A percentile compares a stretch with the other conserved stretches of the same genome.
Evolutionary conservation across 2,888 invertebrate species (phyloP).

Genomic region (Hoplodrina ambigua): DNA sequence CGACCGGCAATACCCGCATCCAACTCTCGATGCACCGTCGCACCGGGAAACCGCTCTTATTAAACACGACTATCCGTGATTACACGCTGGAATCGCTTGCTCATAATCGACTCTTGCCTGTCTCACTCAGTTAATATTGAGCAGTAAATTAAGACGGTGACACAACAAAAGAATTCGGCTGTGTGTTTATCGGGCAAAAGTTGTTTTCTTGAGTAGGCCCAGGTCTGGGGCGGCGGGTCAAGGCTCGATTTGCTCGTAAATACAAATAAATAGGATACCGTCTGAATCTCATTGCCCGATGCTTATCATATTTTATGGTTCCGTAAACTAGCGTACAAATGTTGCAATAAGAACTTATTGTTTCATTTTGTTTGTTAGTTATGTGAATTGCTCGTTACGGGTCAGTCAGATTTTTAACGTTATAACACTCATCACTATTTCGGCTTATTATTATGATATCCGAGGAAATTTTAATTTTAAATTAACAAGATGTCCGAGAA

Average conservation of each 20-base stretch:
- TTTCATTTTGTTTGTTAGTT: constrained; percentile 70
- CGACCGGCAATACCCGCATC: constrained; percentile 78
- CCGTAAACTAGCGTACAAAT: constrained; percentile 81
- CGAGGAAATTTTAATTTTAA: not conserved
- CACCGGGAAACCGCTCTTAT: constrained; percentile 74
- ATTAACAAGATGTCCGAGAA: constrained; percentile 5
- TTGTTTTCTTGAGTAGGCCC: constrained; percentile 75
- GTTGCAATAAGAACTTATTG: constrained; percentile 78
- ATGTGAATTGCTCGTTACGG: constrained; percentile 2
- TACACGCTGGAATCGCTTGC: constrained; percentile 49
- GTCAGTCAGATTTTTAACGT: not conserved
- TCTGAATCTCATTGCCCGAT: constrained; percentile 84
- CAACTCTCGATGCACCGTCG: constrained; percentile 73
- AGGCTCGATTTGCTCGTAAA: constrained; percentile 85
- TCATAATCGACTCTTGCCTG: constrained; percentile 60
- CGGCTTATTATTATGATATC: not conserved
- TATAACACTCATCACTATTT: not conserved
- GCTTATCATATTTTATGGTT: constrained; percentile 87
- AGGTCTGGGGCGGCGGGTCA: constrained; percentile 75
- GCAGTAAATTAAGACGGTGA: constrained; percentile 71
- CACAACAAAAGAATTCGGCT: constrained; percentile 70
- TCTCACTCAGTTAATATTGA: constrained; percentile 65
- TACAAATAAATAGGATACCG: constrained; percentile 86
- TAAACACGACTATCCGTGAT: constrained; percentile 70
- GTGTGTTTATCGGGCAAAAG: constrained; percentile 75